Base-by-base conservation (phyloP, 2,797 vertebrate species). In the Centropyge bicolor region DNA sequence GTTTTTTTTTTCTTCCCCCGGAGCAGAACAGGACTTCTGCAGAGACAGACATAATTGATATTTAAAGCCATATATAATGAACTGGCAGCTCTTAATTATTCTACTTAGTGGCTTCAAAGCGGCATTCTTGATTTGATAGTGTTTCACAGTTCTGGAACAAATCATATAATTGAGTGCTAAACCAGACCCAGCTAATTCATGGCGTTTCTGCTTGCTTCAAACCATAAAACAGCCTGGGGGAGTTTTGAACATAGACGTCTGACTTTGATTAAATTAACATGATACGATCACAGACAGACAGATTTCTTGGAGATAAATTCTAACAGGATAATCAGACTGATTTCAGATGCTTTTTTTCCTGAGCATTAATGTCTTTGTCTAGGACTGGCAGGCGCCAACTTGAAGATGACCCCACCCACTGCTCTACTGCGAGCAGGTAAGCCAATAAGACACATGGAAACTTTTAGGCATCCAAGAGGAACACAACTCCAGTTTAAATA, bases 401-500 rank as follows among this genome's bases (percentile, higher is more conserved):
- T 71, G 31, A 6, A 48, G 69, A 59, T 64, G 89, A 85, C 78
- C 56, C 84, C 84, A 36, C 83, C 88, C 83, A 76, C 74, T 67
- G 46, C 71, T 51, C 51, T 16, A 14, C 75, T 75, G 62, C 36
- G 63, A 86, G 84, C 89, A 92, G 90, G 92, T 93, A 88, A 91
- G 86, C 74, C 75, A 79, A 76, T 49, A 57, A 59, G 82, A 88
- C 76, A 87, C 80, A 82, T 84, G 78, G 80, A 82, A 90, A 81
- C 65, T 38, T 70, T 93, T 81, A 84, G 43, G 24, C 5, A 57
- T 61, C 54, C 19, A 46, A 75, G 48, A 74, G 43, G 77, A 80
- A 73, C 59, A 69, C 1, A 0, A 72, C 45, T n/a, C 14, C 36
- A 61, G 43, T 81, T 85, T 78, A 68, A 78, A 74, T 78, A 64